Evolutionary conservation across 2,888 invertebrate species (phyloP).

Genomic region (Temnothorax rugatulus): DNA sequence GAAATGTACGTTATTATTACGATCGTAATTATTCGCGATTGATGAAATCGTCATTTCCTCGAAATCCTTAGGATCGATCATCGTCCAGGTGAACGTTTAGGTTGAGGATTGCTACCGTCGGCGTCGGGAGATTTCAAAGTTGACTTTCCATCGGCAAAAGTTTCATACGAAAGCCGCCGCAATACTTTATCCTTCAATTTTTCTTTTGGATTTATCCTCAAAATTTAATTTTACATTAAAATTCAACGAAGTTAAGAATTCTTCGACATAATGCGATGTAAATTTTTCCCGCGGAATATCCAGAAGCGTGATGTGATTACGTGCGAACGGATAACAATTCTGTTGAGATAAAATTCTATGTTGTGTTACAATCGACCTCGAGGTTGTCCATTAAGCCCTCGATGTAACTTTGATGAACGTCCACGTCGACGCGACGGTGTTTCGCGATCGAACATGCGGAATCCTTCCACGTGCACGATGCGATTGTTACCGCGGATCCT

Average conservation of each 20-base stretch:
- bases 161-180: background rate
- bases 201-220: conserved; percentile 5
- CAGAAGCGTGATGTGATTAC: conserved; percentile 6
- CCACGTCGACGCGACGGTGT: background rate
- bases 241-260: conserved; percentile 12
- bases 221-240: conserved; percentile 31
- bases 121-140: background rate
- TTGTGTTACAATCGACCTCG: conserved; percentile 10
- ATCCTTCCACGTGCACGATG: conserved; percentile 21
- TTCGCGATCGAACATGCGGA: conserved; percentile 41
- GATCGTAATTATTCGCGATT: conserved; percentile 37
- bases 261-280: background rate
- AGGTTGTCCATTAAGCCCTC: conserved; percentile 16
- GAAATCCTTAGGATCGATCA: conserved; percentile 1
- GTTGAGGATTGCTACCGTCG: too few relatives aligned
- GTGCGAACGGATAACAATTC: conserved; percentile 5
- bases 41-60: conserved; percentile 15
- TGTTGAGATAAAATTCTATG: conserved; percentile 30
- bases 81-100: background rate
- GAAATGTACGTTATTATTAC: conserved; percentile 52
- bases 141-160: conserved; percentile 13
- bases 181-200: conserved; percentile 21
- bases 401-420: conserved; percentile 28
- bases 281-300: background rate
- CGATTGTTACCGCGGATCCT: conserved; percentile 6